Evolutionary conservation across 1,140 invertebrate species (phyloP), one percentile per base, ranked within the genome.

Genomic region (Megathymus violae): DNA sequence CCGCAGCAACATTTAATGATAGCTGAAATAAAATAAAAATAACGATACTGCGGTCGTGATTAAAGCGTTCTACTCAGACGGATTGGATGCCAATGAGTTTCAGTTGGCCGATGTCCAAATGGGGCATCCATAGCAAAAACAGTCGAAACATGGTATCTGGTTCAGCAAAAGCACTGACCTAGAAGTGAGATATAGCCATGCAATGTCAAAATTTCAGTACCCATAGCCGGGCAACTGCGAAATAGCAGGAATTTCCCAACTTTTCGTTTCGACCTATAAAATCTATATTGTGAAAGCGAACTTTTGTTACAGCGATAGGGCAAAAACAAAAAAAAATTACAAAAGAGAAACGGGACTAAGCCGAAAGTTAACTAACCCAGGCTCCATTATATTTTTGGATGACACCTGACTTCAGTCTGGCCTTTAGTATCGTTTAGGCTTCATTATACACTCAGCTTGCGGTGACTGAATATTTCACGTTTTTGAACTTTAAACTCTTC

Each of bases 121-220:
- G 54, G 54, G 41, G 54, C 54, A 27, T 46, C 54, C 54, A 46
- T 46, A 46, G 27, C 54, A 58, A 58, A 58, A 58, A 58, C 54
- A 58, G 54, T 58, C 25, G 41, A 58, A 56, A 56, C 52, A 22
- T 56, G 38, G 51, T 43, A 19, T 58, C 41, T 46, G 41, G 54
- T 46, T 58, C 54, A 58, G 41, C 54, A 58, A 46, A 58, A 58
- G 54, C 54, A 46, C 25, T 59, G 54, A 59, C 54, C 54, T 59
- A 59, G 56, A 59, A 59, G 56, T 59, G 56, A 59, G 56, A 59
- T 59, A 59, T 44, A 59, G 56, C 56, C 31, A 47, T 47, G 43
- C 56, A 36, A 46, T 59, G 56, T 59, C 56, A 59, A 59, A 59
- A 47, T 59, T 59, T 59, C 56, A 31, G 27, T 43, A 59, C 43